Base-by-base conservation (phyloP, 2,113 vertebrate species). In the Myotis davidii region DNA sequence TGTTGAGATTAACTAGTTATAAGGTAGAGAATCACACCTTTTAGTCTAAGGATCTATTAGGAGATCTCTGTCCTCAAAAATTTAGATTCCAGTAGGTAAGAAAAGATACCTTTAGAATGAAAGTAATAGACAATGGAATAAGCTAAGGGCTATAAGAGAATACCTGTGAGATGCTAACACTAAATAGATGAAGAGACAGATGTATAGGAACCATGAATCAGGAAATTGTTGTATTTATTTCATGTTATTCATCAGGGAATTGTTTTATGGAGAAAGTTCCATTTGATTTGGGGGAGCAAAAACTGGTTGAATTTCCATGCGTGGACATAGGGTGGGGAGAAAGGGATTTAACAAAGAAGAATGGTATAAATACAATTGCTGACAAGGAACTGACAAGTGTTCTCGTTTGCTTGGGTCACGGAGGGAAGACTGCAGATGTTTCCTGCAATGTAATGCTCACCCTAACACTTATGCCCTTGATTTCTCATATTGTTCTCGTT, bases 31-130 rank as follows among this genome's bases (percentile, higher is more conserved):
- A 42, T 52, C 52, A 59, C 6, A 64, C 10, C 67, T 37, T n/a
- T 81, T 37, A 76, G 14, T 27, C 78, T 42, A 88, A 92, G 34
- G 88, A 11, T 90, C 56, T 61, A 54, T 61, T 82, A 90, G 37
- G 82, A 6, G 11, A 82, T 92, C 39, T 93, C n/a, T 93, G 74
- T 61, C 61, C 52, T 91, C 45, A 73, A 54, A 74, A 61, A 82
- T 79, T 78, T 69, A 88, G 16, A 85, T n/a, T 87, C 48, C 48
- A 72, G 5, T 59, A 61, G 21, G 13, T 65, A 82, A 79, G 37
- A 92, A 87, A 77, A 84, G 23, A 39, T 4, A 59, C 17, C 72
- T 76, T 34, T 70, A 52, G 34, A 93, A 39, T 64, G 90, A 92
- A 90, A 83, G 4, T n/a, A 87, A 10, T 59, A 76, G 20, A 14